These are phyloP conservation scores for Synergus umbraculus DNA, from an alignment of 2,888 invertebrate species.

Conservation along the genomic window DNA sequence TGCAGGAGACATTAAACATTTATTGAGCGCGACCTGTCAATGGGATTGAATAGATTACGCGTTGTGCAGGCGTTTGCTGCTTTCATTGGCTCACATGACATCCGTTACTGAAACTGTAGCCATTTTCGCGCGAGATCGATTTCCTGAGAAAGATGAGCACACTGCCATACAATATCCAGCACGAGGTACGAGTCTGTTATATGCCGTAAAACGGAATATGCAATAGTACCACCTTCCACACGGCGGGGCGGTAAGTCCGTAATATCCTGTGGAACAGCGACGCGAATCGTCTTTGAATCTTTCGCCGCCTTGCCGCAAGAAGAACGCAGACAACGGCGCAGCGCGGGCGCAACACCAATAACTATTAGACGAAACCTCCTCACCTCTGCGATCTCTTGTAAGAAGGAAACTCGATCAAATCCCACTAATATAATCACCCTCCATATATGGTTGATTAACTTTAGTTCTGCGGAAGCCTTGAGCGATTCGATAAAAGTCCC, in stretches of 20 bases:
- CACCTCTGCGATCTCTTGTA: conserved; percentile 62
- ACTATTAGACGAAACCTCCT: conserved; percentile 57
- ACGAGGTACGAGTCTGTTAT: conserved; percentile 62
- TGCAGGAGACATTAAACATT: not conserved
- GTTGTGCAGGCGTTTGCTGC: not conserved
- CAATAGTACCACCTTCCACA: conserved; percentile 62
- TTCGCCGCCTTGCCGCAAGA: conserved; percentile 45
- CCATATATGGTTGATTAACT: conserved; percentile 73
- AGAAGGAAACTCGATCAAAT: conserved; percentile 71
- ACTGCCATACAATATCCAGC: conserved; percentile 48
- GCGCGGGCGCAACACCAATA: conserved; percentile 61
- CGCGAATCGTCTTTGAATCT: conserved; percentile 47
- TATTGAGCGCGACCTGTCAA: not conserved
- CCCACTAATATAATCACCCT: conserved; percentile 72
- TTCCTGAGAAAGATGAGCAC: conserved; percentile 52
- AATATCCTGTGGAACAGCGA: conserved; percentile 58
- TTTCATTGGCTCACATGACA: conserved; percentile 23
- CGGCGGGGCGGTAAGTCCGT: conserved; percentile 50
- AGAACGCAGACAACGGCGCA: conserved; percentile 47
- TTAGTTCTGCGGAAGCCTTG: conserved; percentile 63
- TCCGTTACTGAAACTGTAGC: not conserved
- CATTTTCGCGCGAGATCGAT: conserved; percentile 56
- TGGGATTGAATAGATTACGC: not conserved
- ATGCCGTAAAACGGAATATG: conserved; percentile 69
- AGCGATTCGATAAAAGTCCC: conserved; percentile 56